Base-by-base conservation (phyloP, 2,797 vertebrate species). In the Lithobates pipiens region DNA sequence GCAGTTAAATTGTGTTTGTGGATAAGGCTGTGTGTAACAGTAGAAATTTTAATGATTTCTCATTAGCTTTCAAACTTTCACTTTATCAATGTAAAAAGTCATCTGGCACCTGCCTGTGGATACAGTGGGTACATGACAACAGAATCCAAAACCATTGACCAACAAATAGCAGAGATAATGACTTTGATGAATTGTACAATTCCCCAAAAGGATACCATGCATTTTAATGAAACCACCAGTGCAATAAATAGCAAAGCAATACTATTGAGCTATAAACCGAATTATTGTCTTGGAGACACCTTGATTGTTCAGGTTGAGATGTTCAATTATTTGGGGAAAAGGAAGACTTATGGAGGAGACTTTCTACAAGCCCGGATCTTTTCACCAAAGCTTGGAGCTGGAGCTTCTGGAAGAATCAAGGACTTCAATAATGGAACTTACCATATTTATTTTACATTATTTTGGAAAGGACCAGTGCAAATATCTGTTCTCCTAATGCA, bases 371-470 rank as follows among this genome's bases (percentile, higher is more conserved):
- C 89, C 36, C 88, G 90, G 54, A 85, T 89, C 27, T 88, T 42
- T 32, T 90, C 90, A 2, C 67, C 81, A n/a, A 5, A 10, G 8
- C 87, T 91, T 16, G 23, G 74, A 5, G 90, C 90, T 0, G 89
- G 89, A 0, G 89, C 89, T 21, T 89, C 89, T 0, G 91, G 89
- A 23, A 83, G 42, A 1, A 88, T 90, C 42, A 77, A 82, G 0
- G 91, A 92, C 61, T 89, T 87, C 18, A 65, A 88, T 74, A 90
- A 90, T 0, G 89, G 91, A 15, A 89, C 86, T 16, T 91, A 91
- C 54, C 86, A 91, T 8, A 78, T 90, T 32, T 88, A 87, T 80
- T 90, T 91, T 76, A 89, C 82, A 32, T 74, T 90, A 13, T 90
- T 91, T 85, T 90, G 89, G 90, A 85, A 88, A 6, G 91, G 90